Base-by-base conservation (phyloP, 2,797 vertebrate species). In the Alcedo atthis region DNA sequence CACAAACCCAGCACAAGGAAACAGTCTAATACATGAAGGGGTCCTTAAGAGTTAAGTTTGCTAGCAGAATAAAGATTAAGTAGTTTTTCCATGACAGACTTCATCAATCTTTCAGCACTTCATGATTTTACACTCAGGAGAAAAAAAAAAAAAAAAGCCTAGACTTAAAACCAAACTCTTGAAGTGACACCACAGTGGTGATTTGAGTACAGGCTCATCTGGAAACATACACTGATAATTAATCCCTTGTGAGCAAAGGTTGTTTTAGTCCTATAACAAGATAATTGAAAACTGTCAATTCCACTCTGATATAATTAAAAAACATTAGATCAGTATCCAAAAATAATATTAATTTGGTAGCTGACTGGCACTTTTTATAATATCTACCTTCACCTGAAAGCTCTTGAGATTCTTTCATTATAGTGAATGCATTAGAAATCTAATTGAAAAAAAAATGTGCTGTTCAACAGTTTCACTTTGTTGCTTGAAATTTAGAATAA, bases 311-410 rank as follows among this genome's bases (percentile, higher is more conserved):
- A 73, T 54, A 85, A 93, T 92, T 84, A 81, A 87, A 79, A n/a
- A 87, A 80, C 45, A 94, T 87, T 61, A 70, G 85, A 90, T 53
- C n/a, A 79, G 20, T 88, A 82, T 89, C 91, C 79, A 93, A 92
- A 95, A 84, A 81, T 59, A 90, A 32, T 80, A 87, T 54, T 51
- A 10, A 86, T 89, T 94, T 94, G 40, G 70, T 79, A 92, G 78
- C 32, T 89, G 45, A 93, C 77, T 74, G 87, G 75, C 92, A 95
- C 17, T 92, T 88, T 90, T 80, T 91, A 53, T 77, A 90, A 58
- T 75, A 93, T 64, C 40, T 93, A 45, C 24, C 59, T 40, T 73
- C 59, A 45, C 55, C 73, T 92, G 49, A 83, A 95, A 37, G 54
- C 58, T 89, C 69, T 69, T 12, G 49, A 89, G 83, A 77, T 84